Evolutionary conservation across 2,888 invertebrate genomes (phyloP), one percentile per base, ranked within the genome.

Genomic region (Chymomyza amoena): DNA sequence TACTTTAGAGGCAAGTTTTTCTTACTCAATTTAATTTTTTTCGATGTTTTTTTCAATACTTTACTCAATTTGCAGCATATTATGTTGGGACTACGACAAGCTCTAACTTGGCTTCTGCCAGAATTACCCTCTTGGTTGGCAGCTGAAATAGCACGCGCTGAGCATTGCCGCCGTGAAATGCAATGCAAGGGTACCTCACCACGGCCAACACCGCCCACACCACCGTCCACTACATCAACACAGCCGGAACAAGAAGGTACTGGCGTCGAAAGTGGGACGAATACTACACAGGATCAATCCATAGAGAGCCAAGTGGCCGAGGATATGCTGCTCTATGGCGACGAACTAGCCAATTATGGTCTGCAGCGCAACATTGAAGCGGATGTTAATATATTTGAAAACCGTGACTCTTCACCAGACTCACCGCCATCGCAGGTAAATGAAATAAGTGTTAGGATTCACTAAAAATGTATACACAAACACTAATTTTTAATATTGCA

Each of bases 111-210:
- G 91, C 96, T 97, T 0, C 96, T 99, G 75, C 98, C 99, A 0
- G 97, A 98, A 92, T 94, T 98, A 63, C 99, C 99, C 0, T 95
- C 94, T 64, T 98, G 98, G 97, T 94, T 99, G 66, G 97, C 97
- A 4, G 96, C 97, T 0, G 98, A 98, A 92, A 97, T 97, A 94
- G 98, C 98, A 0, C 97, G 97, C 83, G 96, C 97, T 2, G 99
- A 99, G 92, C 98, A 97, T 92, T 95, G 97, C 77, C 93, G 98
- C 51, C 93, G 98, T 61, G 97, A 98, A 91, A 96, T 96, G 69
- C 94, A 94, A 78, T 92, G 94, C 72, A 92, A 94, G 73, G 92
- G 93, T 9, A 92, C 94, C 39, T 94, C 94, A 9, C 93, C 94
- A 0, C 93, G 94, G 1, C 93, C 94, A 0, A 94, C 94, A 6